Base-by-base conservation (phyloP, 2,888 invertebrate species). In the Torymus texanus region DNA sequence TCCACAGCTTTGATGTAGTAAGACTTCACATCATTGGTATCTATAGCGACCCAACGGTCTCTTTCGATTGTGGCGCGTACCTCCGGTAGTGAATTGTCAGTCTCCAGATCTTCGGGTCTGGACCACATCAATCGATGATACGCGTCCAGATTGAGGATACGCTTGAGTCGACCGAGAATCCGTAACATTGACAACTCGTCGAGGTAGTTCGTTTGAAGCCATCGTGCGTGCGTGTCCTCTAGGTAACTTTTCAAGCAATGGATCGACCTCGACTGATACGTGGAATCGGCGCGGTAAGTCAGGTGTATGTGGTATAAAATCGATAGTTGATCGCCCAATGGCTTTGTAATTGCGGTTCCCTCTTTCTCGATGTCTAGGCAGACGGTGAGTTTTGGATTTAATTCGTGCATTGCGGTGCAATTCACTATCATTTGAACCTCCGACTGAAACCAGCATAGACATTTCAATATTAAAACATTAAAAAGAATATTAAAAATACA, bases 321-420 rank as follows among this genome's bases (percentile, higher is more conserved):
- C 1, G 93, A 91, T 12, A 93, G 84, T 85, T 94, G 92, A 84
- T 93, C 92, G 53, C 93, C 91, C 86, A 92, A 93, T 56, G 91
- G 86, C 62, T 87, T 91, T 88, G 92, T 92, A 1, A 94, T 86
- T 85, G 81, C 91, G 86, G 12, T 90, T 89, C 65, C 62, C 14
- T 58, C 12, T 3, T 78, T 85, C 10, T 91, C 82, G 83, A 93
- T 91, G 14, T 41, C 41, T 41, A 41, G 1, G 41, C 41, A 8
- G 41, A 8, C 1, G 41, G 8, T 8, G 41, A 41, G 5, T 41
- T 41, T 41, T 8, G 8, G 5, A 8, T 41, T 8, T 41, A 41
- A 8, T 41, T 41, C 1, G 0, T 41, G 5, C 41, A 41, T 41
- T 41, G 41, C 41, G 8, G 10, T 41, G 41, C 1, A 41, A 8